These are phyloP conservation scores for Tinea trinotella DNA, from an alignment of 2,888 invertebrate species.

Conservation along the genomic window DNA sequence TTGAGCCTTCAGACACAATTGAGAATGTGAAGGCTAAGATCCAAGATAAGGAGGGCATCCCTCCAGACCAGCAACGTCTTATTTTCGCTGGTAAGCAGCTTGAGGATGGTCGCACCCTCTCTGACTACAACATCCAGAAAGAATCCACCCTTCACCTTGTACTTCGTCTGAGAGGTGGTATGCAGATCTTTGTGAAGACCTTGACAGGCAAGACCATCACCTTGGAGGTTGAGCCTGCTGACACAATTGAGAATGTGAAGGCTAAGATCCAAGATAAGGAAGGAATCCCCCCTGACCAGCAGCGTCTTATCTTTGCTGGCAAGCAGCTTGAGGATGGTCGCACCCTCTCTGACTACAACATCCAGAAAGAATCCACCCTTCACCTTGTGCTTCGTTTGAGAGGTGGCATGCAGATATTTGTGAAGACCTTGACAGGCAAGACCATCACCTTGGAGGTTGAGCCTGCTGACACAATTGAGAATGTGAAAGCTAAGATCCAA, in stretches of 20 bases:
- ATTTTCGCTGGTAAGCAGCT: constrained; percentile 76
- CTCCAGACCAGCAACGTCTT: constrained; percentile 73
- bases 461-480: constrained; percentile 22
- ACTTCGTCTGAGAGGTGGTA: constrained; percentile 54
- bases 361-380: constrained; percentile 30
- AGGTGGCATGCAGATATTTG: constrained; percentile 23
- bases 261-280: constrained; percentile 29
- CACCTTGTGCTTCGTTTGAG: constrained; percentile 29
- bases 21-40: constrained; percentile 74
- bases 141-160: constrained; percentile 73
- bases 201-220: constrained; percentile 73
- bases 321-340: constrained; percentile 28
- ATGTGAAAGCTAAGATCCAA: constrained; percentile 22
- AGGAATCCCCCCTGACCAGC: constrained; percentile 28
- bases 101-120: constrained; percentile 72
- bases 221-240: constrained; percentile 43
- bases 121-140: constrained; percentile 76
- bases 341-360: constrained; percentile 27
- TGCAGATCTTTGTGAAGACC: constrained; percentile 50
- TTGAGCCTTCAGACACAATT: constrained; percentile 74
- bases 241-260: constrained; percentile 28
- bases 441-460: constrained; percentile 21
- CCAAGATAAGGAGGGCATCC: constrained; percentile 74
- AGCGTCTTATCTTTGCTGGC: constrained; percentile 27
- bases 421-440: constrained; percentile 19